phyloP scores from a whole-genome alignment of 2,113 vertebrate genomes.

The Phrynosoma platyrhinos region DNA sequence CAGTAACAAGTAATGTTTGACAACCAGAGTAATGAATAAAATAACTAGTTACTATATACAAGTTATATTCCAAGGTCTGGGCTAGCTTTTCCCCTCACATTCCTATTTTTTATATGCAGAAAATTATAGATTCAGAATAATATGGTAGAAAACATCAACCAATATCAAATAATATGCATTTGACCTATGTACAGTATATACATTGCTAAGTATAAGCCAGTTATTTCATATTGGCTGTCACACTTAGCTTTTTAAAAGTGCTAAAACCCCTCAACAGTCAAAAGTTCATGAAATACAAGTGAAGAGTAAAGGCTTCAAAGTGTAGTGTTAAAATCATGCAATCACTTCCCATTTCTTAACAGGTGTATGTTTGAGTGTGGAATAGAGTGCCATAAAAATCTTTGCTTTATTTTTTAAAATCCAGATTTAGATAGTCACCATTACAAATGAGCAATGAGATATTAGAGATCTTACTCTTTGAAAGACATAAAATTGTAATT shows the following conservation, averaged over 20 bases:
- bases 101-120: neutral
- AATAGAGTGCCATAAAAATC: slow-evolving; percentile 17
- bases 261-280: neutral
- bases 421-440: neutral
- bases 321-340: slow-evolving; percentile 27
- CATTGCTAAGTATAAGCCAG: slow-evolving; percentile 7
- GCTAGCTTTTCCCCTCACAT: no score
- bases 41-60: no score
- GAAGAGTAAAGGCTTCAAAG: neutral
- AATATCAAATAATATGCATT: neutral
- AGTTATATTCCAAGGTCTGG: no score
- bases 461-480: slow-evolving; percentile 9
- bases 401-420: neutral
- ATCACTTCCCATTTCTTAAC: neutral
- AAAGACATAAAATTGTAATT: slow-evolving; percentile 32
- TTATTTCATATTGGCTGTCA: slow-evolving; percentile 32
- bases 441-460: slow-evolving; percentile 10
- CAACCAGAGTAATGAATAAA: no score
- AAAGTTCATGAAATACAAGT: slow-evolving; percentile 4
- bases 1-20: no score
- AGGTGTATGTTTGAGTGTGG: neutral
- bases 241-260: slow-evolving; percentile 20
- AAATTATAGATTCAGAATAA: neutral
- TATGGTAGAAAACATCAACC: slow-evolving; percentile 6
- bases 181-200: slow-evolving; percentile 28